phyloP scores from a whole-genome alignment of 1,140 invertebrate genomes.

The Melitaea cinxia region DNA sequence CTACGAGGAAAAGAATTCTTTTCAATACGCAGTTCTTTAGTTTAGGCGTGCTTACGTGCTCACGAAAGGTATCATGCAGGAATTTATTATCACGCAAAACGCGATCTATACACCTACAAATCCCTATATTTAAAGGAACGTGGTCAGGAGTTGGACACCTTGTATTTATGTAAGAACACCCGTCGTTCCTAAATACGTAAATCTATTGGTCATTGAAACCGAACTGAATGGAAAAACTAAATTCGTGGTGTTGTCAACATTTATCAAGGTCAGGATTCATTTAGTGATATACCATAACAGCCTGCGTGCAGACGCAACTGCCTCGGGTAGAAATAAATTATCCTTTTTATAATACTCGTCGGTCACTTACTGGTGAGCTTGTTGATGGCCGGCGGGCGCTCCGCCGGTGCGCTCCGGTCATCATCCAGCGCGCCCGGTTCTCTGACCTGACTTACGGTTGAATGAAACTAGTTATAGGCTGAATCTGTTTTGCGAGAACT shows the following conservation, averaged over 20 bases:
- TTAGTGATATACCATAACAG: slow-evolving; percentile 6
- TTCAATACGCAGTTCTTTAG: no score
- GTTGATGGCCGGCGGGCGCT: slow-evolving; percentile 33
- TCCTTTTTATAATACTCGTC: slow-evolving; percentile 20
- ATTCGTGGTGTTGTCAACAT: not conserved
- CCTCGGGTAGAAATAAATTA: slow-evolving; percentile 10
- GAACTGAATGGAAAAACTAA: not conserved
- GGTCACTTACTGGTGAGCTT: slow-evolving; percentile 21
- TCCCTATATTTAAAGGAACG: no score
- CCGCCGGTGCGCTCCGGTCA: slow-evolving; percentile 39
- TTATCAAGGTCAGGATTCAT: not conserved
- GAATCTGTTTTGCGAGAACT: slow-evolving; percentile 22
- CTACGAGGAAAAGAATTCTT: no score
- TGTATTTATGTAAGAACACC: no score
- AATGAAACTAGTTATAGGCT: slow-evolving; percentile 40
- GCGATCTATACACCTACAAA: no score
- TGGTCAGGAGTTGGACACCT: no score
- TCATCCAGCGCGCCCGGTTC: slow-evolving; percentile 44
- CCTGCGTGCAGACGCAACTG: slow-evolving; percentile 21
- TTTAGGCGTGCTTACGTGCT: no score
- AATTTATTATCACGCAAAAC: no score
- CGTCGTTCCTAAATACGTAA: no score
- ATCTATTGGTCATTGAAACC: not conserved
- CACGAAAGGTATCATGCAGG: no score
- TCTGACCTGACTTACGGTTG: slow-evolving; percentile 46